Base-by-base conservation (phyloP, 2,888 invertebrate species). In the Chaetogeoica ovagalla region DNA sequence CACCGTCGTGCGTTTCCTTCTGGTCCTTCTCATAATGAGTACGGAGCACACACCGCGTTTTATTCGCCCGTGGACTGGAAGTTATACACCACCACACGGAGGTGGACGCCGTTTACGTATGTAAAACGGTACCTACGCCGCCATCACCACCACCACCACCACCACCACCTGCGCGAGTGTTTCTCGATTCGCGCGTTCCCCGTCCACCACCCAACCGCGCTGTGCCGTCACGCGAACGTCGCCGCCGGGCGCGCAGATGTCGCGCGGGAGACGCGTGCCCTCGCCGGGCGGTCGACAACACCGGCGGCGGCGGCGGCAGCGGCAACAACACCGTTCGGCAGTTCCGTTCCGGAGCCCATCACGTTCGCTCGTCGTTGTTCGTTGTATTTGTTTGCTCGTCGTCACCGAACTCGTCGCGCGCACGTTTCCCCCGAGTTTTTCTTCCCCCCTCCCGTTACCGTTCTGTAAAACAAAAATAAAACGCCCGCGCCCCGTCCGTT, bases 341-440 rank as follows among this genome's bases (percentile, higher is more conserved):
- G 79, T 79, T 79, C 79, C 71, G 71, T 63, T 63, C 63, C 55
- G 79, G 70, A 79, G 79, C 71, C 79, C n/a, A 65, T 77, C 77
- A 62, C 77, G 70, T 69, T 70, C 60, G 68, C 39, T 21, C 48
- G 43, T 52, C 62, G 30, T 19, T 17, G 63, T 9, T 19, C 62
- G 71, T 55, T 9, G 11, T 4, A 0, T 30, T 30, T 8, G 21
- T 3, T 6, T 55, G 55, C 13, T 15, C n/a, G 2, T n/a, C 6
- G 30, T 30, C 30, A 30, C 30, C 30, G 30, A 30, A 30, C n/a
- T n/a, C 30, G 30, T 30, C 30, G 30, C 30, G 30, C 30, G 30
- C 23, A 17, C 69, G 52, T 55, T 2, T 52, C 69, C 4, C 19
- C 30, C 9, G 6, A 23, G 8, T 19, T 17, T 68, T 8, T n/a